phyloP scores from a whole-genome alignment of 2,113 vertebrate genomes.

The Ahaetulla prasina region DNA sequence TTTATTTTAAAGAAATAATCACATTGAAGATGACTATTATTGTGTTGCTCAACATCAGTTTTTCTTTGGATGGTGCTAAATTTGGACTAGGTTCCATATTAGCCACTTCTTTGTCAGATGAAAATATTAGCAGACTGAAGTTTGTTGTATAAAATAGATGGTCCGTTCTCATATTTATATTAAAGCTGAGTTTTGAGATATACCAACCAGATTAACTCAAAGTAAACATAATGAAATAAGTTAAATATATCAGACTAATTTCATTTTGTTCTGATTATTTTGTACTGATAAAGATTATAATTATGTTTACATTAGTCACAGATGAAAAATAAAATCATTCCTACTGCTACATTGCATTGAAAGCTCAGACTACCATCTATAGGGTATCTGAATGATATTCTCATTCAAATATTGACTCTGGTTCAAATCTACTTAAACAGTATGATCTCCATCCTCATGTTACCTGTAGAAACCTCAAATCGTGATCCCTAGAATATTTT shows the following conservation, averaged over 20 bases:
- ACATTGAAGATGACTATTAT: conserved; percentile 11
- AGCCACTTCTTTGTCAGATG: conserved; percentile 12
- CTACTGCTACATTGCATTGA: background rate
- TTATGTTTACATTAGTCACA: background rate
- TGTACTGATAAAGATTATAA: background rate
- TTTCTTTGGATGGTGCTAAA: background rate
- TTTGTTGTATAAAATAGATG: conserved; percentile 36
- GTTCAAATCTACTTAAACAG: background rate
- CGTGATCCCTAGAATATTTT: background rate
- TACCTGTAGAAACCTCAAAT: background rate
- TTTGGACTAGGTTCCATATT: background rate
- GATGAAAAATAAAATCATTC: background rate
- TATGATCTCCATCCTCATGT: background rate
- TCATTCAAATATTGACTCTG: background rate
- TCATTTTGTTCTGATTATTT: background rate
- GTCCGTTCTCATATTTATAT: conserved; percentile 35
- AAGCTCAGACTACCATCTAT: background rate
- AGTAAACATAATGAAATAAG: background rate
- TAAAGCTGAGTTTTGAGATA: conserved; percentile 23
- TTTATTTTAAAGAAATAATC: conserved; percentile 15
- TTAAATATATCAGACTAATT: background rate
- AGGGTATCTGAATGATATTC: background rate
- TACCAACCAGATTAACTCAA: background rate
- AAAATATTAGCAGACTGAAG: conserved; percentile 28
- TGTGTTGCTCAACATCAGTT: background rate